Evolutionary conservation across 2,888 invertebrate genomes (phyloP).

Genomic region (Marasmarcha lunaedactyla): DNA sequence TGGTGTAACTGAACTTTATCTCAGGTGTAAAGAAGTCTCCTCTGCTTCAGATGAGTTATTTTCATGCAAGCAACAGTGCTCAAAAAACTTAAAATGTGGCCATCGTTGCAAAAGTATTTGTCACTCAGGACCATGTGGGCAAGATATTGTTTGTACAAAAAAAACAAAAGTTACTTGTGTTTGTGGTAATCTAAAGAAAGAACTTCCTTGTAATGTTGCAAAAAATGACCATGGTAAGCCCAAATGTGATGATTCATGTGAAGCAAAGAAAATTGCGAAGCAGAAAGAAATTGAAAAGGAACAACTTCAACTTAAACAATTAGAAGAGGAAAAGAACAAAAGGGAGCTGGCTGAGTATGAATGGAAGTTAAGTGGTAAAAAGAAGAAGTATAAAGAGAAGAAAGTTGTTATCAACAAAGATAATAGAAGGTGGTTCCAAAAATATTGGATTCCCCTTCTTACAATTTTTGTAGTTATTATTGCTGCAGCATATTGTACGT

Average conservation of each 20-base stretch:
- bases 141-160: constrained; percentile 77
- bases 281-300: constrained; percentile 65
- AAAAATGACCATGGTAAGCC: constrained; percentile 53
- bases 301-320: constrained; percentile 65
- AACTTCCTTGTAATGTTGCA: constrained; percentile 75
- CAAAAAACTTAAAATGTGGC: constrained; percentile 87
- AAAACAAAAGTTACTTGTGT: constrained; percentile 83
- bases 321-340: constrained; percentile 76
- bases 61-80: constrained; percentile 87
- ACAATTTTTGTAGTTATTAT: constrained; percentile 29
- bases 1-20: constrained; percentile 78
- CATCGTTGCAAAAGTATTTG: constrained; percentile 84
- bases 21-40: constrained; percentile 79
- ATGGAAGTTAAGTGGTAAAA: constrained; percentile 80
- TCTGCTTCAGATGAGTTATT: constrained; percentile 54
- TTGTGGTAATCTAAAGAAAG: constrained; percentile 82
- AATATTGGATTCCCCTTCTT: constrained; percentile 50
- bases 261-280: constrained; percentile 64
- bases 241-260: constrained; percentile 75
- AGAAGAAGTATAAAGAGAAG: constrained; percentile 59
- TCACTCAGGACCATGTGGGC: constrained; percentile 78
- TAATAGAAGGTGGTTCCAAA: constrained; percentile 45
- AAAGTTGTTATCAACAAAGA: constrained; percentile 51
- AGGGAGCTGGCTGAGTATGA: constrained; percentile 82
- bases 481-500: constrained; percentile 24